phyloP scores from a whole-genome alignment of 2,113 vertebrate species.

The Gracilinanus agilis region DNA sequence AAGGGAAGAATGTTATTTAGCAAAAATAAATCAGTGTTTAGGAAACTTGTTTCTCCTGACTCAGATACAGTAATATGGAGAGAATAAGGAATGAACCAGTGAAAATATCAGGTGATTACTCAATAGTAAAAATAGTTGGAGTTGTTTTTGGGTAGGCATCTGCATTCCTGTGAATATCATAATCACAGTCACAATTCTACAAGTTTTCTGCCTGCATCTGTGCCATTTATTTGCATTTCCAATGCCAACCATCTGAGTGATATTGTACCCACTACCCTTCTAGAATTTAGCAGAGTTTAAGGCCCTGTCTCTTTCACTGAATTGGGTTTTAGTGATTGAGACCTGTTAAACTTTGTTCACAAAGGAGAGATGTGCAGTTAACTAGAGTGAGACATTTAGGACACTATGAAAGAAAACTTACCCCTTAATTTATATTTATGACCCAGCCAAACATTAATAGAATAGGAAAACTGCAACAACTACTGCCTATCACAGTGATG shows the following conservation, averaged over 20 bases:
- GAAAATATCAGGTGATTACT: conserved; percentile 13
- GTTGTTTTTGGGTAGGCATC: neutral
- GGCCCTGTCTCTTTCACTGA: neutral
- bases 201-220: neutral
- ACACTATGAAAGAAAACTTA: neutral
- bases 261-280: neutral
- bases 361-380: neutral
- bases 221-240: neutral
- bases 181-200: neutral
- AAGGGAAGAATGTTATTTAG: neutral
- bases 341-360: neutral
- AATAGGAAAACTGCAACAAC: neutral
- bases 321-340: neutral
- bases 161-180: neutral
- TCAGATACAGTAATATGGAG: neutral
- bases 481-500: too few relatives aligned
- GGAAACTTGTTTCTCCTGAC: conserved; percentile 38
- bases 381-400: neutral
- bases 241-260: neutral
- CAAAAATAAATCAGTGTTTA: conserved; percentile 48
- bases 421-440: neutral
- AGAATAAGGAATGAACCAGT: conserved; percentile 14
- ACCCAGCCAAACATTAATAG: neutral
- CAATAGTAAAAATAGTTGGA: conserved; percentile 4
- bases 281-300: neutral